These are phyloP conservation scores for Hystrix cristata DNA, from an alignment of 2,113 vertebrate species.

Conservation along the genomic window DNA sequence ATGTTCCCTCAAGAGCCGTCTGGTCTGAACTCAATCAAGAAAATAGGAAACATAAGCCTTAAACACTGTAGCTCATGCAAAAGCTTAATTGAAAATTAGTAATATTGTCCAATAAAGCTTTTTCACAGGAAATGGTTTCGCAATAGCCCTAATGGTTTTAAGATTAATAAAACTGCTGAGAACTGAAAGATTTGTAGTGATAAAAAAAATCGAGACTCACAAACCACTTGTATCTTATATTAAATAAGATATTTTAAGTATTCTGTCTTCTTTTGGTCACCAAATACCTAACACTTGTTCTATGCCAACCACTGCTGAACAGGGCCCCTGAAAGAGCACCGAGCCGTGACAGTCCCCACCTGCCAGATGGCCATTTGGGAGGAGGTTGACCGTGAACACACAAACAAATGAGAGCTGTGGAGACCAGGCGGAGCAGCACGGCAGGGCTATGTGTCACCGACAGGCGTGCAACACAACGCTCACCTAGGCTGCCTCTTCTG, in stretches of 20 bases:
- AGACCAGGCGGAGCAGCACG: background rate
- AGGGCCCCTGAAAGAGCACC: background rate
- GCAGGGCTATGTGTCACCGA: background rate
- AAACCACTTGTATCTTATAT: slow-evolving; percentile 3
- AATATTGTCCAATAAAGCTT: slow-evolving; percentile 51
- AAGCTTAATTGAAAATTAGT: slow-evolving; percentile 23
- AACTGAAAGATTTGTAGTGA: slow-evolving; percentile 19
- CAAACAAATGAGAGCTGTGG: background rate
- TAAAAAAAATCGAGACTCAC: slow-evolving; percentile 59
- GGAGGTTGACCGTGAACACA: background rate
- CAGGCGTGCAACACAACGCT: fast-evolving
- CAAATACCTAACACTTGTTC: background rate
- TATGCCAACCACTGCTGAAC: background rate
- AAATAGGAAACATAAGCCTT: slow-evolving; percentile 63
- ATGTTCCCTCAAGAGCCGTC: slow-evolving; percentile 56
- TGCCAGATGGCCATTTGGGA: background rate
- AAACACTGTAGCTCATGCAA: background rate
- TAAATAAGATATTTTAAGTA: slow-evolving; percentile 22
- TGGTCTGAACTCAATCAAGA: slow-evolving; percentile 57
- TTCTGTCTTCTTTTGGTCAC: background rate
- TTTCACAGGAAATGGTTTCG: slow-evolving; percentile 18
- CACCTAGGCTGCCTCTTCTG: background rate
- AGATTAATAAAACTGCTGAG: slow-evolving; percentile 36
- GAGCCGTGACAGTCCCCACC: background rate
- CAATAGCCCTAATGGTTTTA: slow-evolving; percentile 46